These are phyloP conservation scores for Crotalus tigris DNA, from an alignment of 2,113 vertebrate genomes.

Conservation along the genomic window DNA sequence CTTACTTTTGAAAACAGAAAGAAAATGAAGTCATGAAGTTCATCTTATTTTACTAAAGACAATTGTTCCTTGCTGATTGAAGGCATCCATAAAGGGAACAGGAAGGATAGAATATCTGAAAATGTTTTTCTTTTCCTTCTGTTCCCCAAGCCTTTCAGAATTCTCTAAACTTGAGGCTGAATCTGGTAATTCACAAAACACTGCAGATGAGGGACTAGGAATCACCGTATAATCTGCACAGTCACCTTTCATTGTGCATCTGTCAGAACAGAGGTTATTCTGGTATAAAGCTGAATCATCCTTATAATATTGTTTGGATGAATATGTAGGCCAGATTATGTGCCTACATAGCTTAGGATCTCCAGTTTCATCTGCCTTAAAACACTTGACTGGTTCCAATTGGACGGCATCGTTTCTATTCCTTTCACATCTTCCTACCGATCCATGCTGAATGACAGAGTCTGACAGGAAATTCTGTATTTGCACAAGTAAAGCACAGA, in stretches of 20 bases:
- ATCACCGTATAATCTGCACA: neutral
- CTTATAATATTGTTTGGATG: neutral
- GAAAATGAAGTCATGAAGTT: neutral
- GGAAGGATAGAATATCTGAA: neutral
- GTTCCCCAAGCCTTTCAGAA: neutral
- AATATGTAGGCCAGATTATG: neutral
- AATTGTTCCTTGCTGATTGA: neutral
- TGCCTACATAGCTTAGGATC: neutral
- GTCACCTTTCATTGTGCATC: neutral
- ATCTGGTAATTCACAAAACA: neutral
- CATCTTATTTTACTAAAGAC: neutral
- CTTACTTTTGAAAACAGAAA: neutral
- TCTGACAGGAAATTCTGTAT: neutral
- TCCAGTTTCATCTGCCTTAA: neutral
- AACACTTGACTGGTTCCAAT: neutral
- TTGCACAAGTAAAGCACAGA: neutral
- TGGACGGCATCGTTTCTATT: neutral
- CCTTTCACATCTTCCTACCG: neutral
- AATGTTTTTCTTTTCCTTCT: neutral
- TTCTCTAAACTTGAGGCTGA: neutral
- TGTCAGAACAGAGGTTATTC: neutral
- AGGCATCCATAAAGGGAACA: neutral
- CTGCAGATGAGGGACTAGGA: neutral
- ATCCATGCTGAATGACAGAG: neutral
- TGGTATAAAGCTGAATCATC: neutral